These are phyloP conservation scores for Apamea anceps DNA, from an alignment of 2,888 invertebrate species.

Conservation along the genomic window DNA sequence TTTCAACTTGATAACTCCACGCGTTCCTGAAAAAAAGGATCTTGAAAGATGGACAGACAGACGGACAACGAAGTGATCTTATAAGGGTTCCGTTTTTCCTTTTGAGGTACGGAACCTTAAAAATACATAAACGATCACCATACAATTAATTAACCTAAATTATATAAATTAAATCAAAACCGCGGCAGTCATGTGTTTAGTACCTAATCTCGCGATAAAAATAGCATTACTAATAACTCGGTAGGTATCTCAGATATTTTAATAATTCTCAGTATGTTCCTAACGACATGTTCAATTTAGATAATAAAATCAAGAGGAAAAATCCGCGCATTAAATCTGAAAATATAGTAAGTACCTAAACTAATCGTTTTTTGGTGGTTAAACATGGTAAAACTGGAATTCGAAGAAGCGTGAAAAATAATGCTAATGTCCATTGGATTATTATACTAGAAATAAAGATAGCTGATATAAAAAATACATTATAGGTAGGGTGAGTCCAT, in stretches of 20 bases:
- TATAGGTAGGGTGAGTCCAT: not conserved
- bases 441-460: not conserved
- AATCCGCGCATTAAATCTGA: constrained; percentile 20
- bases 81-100: too few relatives aligned
- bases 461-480: not conserved
- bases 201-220: constrained; percentile 13
- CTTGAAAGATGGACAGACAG: too few relatives aligned
- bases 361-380: constrained; percentile 33
- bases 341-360: not conserved
- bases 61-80: too few relatives aligned
- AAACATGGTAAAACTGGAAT: constrained; percentile 40
- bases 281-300: constrained; percentile 33
- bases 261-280: constrained; percentile 7
- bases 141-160: not conserved
- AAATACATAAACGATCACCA: not conserved
- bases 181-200: not conserved
- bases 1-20: too few relatives aligned
- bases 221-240: constrained; percentile 16
- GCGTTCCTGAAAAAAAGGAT: too few relatives aligned
- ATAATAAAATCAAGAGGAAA: constrained; percentile 23
- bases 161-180: not conserved
- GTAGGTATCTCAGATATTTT: constrained; percentile 4
- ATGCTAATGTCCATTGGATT: not conserved
- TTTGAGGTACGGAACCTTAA: not conserved
- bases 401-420: too few relatives aligned